These are phyloP conservation scores for Bellardia bayeri DNA, from an alignment of 2,888 invertebrate genomes.

Conservation along the genomic window DNA sequence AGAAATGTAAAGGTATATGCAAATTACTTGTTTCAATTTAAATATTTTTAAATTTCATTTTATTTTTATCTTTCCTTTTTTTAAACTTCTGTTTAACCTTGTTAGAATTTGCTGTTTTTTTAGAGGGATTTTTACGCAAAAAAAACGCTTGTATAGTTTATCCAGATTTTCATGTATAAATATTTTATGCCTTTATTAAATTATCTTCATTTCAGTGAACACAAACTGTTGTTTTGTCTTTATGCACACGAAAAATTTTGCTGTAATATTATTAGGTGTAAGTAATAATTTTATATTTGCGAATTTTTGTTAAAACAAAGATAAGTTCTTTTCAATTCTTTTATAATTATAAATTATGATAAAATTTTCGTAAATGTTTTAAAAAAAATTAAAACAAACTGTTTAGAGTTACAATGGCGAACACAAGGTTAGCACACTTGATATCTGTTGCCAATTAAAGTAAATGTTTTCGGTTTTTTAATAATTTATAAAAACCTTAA, in stretches of 20 bases:
- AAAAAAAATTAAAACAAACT: too few species aligned
- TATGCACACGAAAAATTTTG: neutral
- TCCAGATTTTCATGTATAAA: constrained; percentile 46
- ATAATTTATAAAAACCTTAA: too few species aligned
- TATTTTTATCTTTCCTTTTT: neutral
- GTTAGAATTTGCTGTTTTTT: neutral
- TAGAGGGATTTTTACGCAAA: neutral
- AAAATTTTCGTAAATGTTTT: too few species aligned
- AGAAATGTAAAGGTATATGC: neutral
- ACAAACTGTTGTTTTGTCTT: constrained; percentile 42
- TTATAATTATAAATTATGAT: too few species aligned
- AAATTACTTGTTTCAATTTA: neutral
- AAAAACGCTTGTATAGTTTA: constrained; percentile 27
- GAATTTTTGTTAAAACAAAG: neutral
- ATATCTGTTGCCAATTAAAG: too few species aligned
- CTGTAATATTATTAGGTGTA: neutral
- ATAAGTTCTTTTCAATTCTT: too few species aligned
- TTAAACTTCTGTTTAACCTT: neutral
- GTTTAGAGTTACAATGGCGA: too few species aligned
- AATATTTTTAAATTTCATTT: neutral
- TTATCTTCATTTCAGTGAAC: constrained; percentile 62
- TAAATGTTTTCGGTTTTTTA: too few species aligned
- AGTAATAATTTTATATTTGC: neutral
- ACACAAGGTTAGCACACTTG: too few species aligned
- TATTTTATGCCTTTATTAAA: constrained; percentile 64